Evolutionary conservation across 2,888 invertebrate species (phyloP).

Genomic region (Pyrochroa serraticornis): DNA sequence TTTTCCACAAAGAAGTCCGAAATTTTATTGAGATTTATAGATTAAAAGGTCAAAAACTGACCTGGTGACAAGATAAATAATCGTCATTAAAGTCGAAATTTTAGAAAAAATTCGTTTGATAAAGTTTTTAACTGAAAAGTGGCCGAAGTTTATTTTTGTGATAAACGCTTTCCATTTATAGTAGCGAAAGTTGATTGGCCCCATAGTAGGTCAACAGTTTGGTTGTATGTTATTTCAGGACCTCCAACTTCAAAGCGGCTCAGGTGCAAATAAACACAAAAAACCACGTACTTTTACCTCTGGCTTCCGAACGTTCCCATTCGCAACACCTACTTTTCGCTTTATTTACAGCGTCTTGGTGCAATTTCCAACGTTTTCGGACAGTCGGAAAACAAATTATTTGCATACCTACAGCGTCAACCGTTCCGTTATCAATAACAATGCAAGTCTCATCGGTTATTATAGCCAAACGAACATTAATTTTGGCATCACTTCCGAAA

Average conservation of each 20-base stretch:
- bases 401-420: too few relatives aligned
- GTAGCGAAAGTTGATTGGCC: slow-evolving; percentile 40
- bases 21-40: slow-evolving; percentile 3
- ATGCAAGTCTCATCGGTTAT: too few relatives aligned
- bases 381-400: too few relatives aligned
- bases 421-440: too few relatives aligned
- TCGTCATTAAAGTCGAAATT: background rate
- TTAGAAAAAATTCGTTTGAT: background rate
- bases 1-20: too few relatives aligned
- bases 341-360: too few relatives aligned
- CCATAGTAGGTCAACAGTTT: slow-evolving; percentile 38
- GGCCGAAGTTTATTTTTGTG: slow-evolving; percentile 32
- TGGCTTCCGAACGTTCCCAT: slow-evolving; percentile 7
- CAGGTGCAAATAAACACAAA: slow-evolving; percentile 25
- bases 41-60: background rate
- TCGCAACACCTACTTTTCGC: background rate
- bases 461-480: too few relatives aligned
- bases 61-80: background rate
- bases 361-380: too few relatives aligned
- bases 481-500: too few relatives aligned
- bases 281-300: slow-evolving; percentile 22
- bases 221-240: slow-evolving; percentile 32
- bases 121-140: slow-evolving; percentile 17
- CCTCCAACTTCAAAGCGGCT: slow-evolving; percentile 24
- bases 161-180: slow-evolving; percentile 35